Base-by-base conservation (phyloP, 1,140 invertebrate genomes). In the Dreissena polymorpha region DNA sequence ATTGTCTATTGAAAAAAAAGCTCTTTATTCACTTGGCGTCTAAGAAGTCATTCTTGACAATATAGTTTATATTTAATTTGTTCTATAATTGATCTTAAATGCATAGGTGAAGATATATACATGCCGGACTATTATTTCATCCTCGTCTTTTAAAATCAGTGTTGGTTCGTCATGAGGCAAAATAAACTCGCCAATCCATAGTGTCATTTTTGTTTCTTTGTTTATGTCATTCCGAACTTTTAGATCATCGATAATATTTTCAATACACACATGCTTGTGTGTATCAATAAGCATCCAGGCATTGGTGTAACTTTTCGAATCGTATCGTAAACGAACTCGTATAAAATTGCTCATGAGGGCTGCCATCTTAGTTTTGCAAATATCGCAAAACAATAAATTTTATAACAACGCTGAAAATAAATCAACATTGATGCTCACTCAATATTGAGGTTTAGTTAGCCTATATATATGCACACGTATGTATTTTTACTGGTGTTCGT, bases 251-350 rank as follows among this genome's bases (percentile, higher is more conserved):
- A 8, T 25, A 21, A 78, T 23, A 57, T 78, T 67, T 57, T 12
- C 6, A 10, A 78, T 60, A 21, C 0, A 18, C 0, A 16, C 12
- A 39, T 69, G 67, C 21, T 57, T 78, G 10, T 64, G 57, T 21
- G 69, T 69, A 27, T 69, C 76, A 39, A 78, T 65, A n/a, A 78
- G 27, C 68, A 78, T 60, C 76, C 76, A 78, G 49, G 63, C 68
- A 27, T 69, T 78, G n/a, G 68, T 53, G 13, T 69, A 16, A 60
- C 14, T n/a, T 3, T 18, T 5, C 7, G 68, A 39, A 14, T 78
- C 76, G 49, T 69, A 78, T 10, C 16, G 29, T 23, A 78, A 78
- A 10, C 63, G 63, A 69, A 78, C 29, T 70, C 76, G 53, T 29
- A 65, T 53, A 21, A 18, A 70, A 16, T 51, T 69, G 25, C 50